Percentiles rank a stretch among this genome's conserved stretches.
Conservation (phyloP, 2,888 invertebrate species). For the Lymantria monacha region DNA sequence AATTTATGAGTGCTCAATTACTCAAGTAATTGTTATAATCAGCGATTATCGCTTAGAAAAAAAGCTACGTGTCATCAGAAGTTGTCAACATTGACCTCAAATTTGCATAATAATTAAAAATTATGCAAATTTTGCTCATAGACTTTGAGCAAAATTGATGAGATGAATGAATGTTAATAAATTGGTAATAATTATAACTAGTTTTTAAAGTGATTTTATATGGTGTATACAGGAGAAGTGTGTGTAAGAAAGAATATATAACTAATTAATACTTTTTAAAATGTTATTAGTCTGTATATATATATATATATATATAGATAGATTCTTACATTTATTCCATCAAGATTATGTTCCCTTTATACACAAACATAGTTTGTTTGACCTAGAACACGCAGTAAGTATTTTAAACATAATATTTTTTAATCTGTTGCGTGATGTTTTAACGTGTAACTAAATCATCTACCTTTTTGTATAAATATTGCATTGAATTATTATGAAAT, state of each 20-base stretch:
- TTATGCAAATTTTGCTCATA: too few species aligned
- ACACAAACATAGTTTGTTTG: constrained; percentile 2
- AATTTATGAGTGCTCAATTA: too few species aligned
- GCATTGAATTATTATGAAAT: constrained; percentile 14
- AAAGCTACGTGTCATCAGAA: constrained; percentile 1
- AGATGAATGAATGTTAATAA: too few species aligned
- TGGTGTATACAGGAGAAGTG: constrained; percentile 39
- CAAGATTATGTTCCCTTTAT: neutral
- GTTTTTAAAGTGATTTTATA: too few species aligned
- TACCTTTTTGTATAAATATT: constrained; percentile 6
- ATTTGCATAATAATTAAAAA: too few species aligned
- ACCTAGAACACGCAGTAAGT: neutral
- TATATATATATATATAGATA: constrained; percentile 2
- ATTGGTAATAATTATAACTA: too few species aligned
- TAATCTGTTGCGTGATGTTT: constrained; percentile 13
- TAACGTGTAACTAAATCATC: neutral
- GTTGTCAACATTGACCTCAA: constrained; percentile 27
- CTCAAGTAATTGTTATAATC: neutral
- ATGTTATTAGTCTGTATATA: too few species aligned
- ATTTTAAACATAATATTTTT: neutral
- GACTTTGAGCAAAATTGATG: too few species aligned
- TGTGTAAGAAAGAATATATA: constrained; percentile 4
- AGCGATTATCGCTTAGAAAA: neutral
- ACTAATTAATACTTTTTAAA: too few species aligned
- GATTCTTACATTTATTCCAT: neutral